Evolutionary conservation across 2,113 vertebrate genomes (phyloP), one percentile per base, ranked within the genome.

Genomic region (Rana temporaria): DNA sequence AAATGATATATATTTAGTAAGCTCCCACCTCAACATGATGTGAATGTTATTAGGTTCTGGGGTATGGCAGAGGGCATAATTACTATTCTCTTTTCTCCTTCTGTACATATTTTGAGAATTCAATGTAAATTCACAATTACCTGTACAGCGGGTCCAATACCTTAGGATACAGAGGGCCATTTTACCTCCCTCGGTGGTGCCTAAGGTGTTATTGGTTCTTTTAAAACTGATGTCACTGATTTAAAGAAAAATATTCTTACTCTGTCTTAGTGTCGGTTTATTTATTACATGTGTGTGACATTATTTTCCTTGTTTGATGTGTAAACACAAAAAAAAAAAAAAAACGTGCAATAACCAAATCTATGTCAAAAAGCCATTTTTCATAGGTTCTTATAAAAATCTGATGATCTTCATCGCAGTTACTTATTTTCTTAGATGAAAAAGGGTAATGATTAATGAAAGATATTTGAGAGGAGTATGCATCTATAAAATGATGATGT

Each of bases 141-240:
- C 56, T 80, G 65, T 79, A 79, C 26, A 68, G 53, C n/a, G 32
- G 78, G 65, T 19, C 53, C 18, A 79, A 70, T 19, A 60, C 66
- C 22, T 30, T 79, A 32, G 20, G 76, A 64, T 78, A 32, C 55
- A 69, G 52, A 69, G 65, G 78, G 65, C 30, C 32, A 60, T 52
- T 70, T 48, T 60, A 69, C 56, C n/a, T 60, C 55, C 78, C 32
- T 17, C 32, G 26, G 19, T 19, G 8, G 22, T 53, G 48, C 76
- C 76, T 30, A 67, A 32, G 56, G 78, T 56, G 32, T 53, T 79
- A 60, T 56, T 53, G 69, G n/a, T 79, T 79, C 65, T 69, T 79
- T 79, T 69, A 79, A 48, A 79, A 79, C 78, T 68, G 78, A 79
- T 80, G 66, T 80, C 66, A 79, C 78, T 60, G 55, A 79, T 70